A percentile compares a stretch with the other conserved stretches of the same genome.
phyloP scores from a whole-genome alignment of 2,113 vertebrate species.

The Spilogale gracilis region DNA sequence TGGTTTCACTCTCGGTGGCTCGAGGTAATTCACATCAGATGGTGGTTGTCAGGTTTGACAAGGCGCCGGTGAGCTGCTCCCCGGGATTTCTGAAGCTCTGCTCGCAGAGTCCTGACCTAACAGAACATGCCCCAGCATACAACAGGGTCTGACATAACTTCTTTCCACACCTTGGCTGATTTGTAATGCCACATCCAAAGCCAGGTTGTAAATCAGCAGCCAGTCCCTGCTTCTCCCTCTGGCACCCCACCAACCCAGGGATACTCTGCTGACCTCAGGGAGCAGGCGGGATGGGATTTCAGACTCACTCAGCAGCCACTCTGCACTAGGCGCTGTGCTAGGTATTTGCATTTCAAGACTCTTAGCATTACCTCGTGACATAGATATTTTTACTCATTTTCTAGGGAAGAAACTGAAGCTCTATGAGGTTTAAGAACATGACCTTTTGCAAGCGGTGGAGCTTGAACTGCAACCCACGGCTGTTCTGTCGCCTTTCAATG shows the following conservation, averaged over 20 bases:
- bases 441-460: neutral
- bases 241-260: neutral
- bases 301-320: neutral
- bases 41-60: conserved; percentile 44
- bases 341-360: neutral
- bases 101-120: conserved; percentile 55
- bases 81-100: conserved; percentile 40
- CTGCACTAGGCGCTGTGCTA: neutral
- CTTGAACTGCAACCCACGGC: neutral
- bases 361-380: neutral
- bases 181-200: neutral
- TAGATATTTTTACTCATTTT: neutral
- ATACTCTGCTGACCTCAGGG: neutral
- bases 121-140: neutral
- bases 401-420: neutral
- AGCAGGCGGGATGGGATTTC: fast-evolving
- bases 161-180: conserved; percentile 29
- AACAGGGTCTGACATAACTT: conserved; percentile 31
- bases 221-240: neutral
- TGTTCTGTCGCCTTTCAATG: neutral
- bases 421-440: neutral
- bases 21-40: conserved; percentile 49
- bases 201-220: neutral
- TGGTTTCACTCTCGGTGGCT: neutral
- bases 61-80: neutral